Evolutionary conservation across 2,888 invertebrate species (phyloP).

Genomic region (Carabus problematicus): DNA sequence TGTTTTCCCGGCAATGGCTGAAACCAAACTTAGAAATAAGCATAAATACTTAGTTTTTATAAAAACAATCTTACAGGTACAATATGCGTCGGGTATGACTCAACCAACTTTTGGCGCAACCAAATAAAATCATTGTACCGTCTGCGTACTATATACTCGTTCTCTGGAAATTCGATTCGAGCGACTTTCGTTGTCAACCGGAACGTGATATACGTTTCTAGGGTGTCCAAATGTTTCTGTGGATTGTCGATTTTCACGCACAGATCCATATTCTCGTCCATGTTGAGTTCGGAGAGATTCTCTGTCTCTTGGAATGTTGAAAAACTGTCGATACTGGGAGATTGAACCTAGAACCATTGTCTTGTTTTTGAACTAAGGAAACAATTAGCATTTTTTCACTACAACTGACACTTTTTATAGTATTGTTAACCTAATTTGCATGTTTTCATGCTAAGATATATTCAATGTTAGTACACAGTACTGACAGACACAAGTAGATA

Average conservation of each 20-base stretch:
- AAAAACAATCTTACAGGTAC: conserved; percentile 65
- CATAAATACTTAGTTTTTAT: background rate
- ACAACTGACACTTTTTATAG: too few species aligned
- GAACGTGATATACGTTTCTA: conserved; percentile 76
- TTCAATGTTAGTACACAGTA: background rate
- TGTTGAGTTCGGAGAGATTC: conserved; percentile 62
- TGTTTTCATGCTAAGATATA: conserved; percentile 41
- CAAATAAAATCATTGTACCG: conserved; percentile 78
- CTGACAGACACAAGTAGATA: conserved; percentile 19
- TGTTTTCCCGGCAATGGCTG: conserved; percentile 76
- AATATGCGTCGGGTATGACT: conserved; percentile 71
- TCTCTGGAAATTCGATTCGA: conserved; percentile 68
- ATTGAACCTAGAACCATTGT: conserved; percentile 60
- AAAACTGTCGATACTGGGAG: conserved; percentile 67
- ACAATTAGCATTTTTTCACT: too few species aligned
- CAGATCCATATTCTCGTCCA: conserved; percentile 65
- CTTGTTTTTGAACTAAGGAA: background rate
- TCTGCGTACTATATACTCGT: conserved; percentile 70
- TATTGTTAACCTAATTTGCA: too few species aligned
- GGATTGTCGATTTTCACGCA: conserved; percentile 75
- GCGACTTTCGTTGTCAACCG: conserved; percentile 72
- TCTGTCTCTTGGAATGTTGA: conserved; percentile 67
- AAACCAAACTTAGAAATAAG: conserved; percentile 46
- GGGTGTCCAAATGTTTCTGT: conserved; percentile 73
- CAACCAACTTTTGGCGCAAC: conserved; percentile 70